Conservation (phyloP, 2,797 vertebrate genomes). For the Poeciliopsis infans region DNA sequence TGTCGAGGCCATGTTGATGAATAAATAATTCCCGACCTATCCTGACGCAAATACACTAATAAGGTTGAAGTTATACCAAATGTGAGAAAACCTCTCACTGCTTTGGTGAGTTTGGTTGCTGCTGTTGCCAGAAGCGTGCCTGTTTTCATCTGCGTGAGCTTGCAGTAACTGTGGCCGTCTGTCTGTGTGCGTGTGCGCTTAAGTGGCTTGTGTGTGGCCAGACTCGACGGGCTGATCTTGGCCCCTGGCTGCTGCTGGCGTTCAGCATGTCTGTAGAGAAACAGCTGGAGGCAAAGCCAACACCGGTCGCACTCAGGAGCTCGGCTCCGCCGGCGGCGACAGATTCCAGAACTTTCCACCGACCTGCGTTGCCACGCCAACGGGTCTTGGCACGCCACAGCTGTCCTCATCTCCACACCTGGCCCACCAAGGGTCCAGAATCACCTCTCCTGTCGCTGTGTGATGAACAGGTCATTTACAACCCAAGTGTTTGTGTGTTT, state of each 20-base stretch:
- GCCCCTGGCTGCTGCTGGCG: slow-evolving; percentile 74
- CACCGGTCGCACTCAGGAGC: slow-evolving; percentile 76
- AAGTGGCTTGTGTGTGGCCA: slow-evolving; percentile 80
- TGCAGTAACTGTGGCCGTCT: slow-evolving; percentile 53
- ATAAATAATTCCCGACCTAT: too few relatives aligned
- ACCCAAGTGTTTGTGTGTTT: slow-evolving; percentile 84
- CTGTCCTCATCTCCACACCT: slow-evolving; percentile 81
- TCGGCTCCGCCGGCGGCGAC: slow-evolving; percentile 76
- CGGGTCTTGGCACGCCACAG: slow-evolving; percentile 71
- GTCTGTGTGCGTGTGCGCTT: slow-evolving; percentile 63
- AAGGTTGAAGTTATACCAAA: neutral
- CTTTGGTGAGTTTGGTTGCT: slow-evolving; percentile 40
- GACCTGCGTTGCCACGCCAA: slow-evolving; percentile 75
- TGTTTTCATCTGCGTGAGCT: slow-evolving; percentile 66
- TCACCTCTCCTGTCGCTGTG: slow-evolving; percentile 79
- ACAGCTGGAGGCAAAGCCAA: slow-evolving; percentile 84
- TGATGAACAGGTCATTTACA: slow-evolving; percentile 84
- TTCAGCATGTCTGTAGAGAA: slow-evolving; percentile 81
- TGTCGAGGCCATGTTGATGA: too few relatives aligned
- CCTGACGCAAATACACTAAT: neutral
- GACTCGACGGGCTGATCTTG: slow-evolving; percentile 77
- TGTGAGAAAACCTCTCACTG: neutral
- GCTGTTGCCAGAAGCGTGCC: slow-evolving; percentile 44
- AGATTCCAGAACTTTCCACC: slow-evolving; percentile 85
- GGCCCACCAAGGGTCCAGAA: slow-evolving; percentile 82